Percentiles rank a stretch among this genome's conserved stretches.
phyloP scores from a whole-genome alignment of 2,113 vertebrate species.

The Tricholaema leucomelas region DNA sequence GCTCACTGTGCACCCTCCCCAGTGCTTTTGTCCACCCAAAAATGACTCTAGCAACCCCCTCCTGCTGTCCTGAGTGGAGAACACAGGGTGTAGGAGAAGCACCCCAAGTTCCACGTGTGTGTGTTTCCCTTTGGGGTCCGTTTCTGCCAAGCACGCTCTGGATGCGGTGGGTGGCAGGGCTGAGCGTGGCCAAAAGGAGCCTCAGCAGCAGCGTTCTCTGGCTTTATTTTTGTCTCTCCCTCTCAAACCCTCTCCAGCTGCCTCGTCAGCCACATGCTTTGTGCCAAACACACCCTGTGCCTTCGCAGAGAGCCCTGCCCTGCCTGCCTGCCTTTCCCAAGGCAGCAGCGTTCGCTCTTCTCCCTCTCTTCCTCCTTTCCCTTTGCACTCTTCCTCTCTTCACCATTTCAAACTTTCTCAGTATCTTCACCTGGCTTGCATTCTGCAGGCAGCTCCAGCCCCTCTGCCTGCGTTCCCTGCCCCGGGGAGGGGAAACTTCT shows the following conservation, averaged over 20 bases:
- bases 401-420: too few species aligned
- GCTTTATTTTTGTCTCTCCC: not conserved
- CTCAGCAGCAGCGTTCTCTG: not conserved
- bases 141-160: not conserved
- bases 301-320: not conserved
- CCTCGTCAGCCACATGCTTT: accelerated
- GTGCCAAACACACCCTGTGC: constrained; percentile 30
- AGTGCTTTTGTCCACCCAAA: not conserved
- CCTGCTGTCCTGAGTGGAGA: accelerated
- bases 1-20: not conserved
- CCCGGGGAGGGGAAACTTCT: not conserved
- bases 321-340: not conserved
- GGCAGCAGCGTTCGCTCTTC: not conserved
- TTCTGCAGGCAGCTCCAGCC: not conserved
- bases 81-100: not conserved
- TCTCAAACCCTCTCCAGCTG: not conserved
- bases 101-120: not conserved
- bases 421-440: too few species aligned
- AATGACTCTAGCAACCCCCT: not conserved
- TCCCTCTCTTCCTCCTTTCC: not conserved
- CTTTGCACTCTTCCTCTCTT: not conserved
- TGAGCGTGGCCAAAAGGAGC: not conserved
- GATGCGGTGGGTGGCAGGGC: not conserved
- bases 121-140: not conserved
- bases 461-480: not conserved